Percentiles rank a stretch among this genome's conserved stretches.
Evolutionary conservation across 2,113 vertebrate genomes (phyloP).

Genomic region (Ptilonorhynchus violaceus): DNA sequence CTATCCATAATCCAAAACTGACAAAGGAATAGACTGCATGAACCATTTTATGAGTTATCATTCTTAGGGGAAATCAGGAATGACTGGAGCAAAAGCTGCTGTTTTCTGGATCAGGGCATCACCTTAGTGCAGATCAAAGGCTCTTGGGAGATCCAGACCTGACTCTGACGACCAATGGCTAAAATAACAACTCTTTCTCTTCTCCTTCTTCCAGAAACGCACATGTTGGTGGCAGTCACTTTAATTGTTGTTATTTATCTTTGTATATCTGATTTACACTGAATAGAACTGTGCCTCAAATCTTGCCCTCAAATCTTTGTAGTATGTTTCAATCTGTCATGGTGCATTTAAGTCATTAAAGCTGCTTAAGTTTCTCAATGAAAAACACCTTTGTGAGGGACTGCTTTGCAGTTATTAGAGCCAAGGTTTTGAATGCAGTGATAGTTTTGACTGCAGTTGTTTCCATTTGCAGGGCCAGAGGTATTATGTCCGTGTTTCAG

Average conservation of each 20-base stretch:
- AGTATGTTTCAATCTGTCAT: background rate
- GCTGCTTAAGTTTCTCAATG: background rate
- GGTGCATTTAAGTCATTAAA: background rate
- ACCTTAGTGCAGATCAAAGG: conserved; percentile 74
- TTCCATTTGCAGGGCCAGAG: conserved; percentile 80
- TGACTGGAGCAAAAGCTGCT: conserved; percentile 50
- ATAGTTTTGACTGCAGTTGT: conserved; percentile 26
- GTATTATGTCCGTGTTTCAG: conserved; percentile 86
- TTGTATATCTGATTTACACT: background rate
- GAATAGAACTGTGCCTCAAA: background rate
- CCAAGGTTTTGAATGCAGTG: background rate
- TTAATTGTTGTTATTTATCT: background rate
- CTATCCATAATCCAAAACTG: conserved; percentile 67
- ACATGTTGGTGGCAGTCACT: background rate
- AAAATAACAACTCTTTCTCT: conserved; percentile 58
- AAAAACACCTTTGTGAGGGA: background rate
- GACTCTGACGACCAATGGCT: conserved; percentile 57
- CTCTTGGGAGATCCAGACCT: conserved; percentile 59
- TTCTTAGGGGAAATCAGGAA: conserved; percentile 70
- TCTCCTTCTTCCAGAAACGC: background rate
- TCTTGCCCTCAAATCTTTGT: background rate
- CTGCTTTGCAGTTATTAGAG: background rate
- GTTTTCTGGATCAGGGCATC: conserved; percentile 66
- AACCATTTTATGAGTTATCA: conserved; percentile 72
- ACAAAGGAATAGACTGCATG: conserved; percentile 71